These are phyloP conservation scores for Drosophila cyrtoloma DNA, from an alignment of 2,888 invertebrate genomes.

Conservation along the genomic window DNA sequence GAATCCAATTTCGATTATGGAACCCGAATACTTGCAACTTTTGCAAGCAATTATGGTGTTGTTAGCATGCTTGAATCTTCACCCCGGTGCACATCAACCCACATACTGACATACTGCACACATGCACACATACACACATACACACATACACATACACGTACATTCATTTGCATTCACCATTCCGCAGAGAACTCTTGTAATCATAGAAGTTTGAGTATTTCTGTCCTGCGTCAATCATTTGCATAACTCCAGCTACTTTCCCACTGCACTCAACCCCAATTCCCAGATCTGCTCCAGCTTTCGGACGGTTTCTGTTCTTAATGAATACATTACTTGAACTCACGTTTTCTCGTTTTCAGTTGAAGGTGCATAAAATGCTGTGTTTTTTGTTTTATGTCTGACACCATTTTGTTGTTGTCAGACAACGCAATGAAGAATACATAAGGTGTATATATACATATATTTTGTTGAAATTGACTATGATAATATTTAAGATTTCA, in stretches of 20 bases:
- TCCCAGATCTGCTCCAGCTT: neutral
- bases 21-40: constrained; percentile 28
- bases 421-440: neutral
- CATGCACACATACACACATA: no score
- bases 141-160: no score
- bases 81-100: neutral
- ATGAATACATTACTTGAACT: constrained; percentile 37
- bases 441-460: neutral
- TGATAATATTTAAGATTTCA: neutral
- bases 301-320: constrained; percentile 23
- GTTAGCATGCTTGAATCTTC: neutral
- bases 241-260: constrained; percentile 31
- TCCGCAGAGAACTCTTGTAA: constrained; percentile 53
- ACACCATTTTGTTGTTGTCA: neutral
- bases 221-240: constrained; percentile 50
- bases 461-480: neutral
- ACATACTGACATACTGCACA: neutral
- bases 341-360: neutral
- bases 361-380: neutral
- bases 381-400: neutral
- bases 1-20: constrained; percentile 21
- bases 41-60: constrained; percentile 24
- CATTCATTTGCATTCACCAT: constrained; percentile 52
- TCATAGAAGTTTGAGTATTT: constrained; percentile 58
- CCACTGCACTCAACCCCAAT: neutral